Evolutionary conservation across 1,140 invertebrate genomes (phyloP).

Genomic region (Drosophila sproati): DNA sequence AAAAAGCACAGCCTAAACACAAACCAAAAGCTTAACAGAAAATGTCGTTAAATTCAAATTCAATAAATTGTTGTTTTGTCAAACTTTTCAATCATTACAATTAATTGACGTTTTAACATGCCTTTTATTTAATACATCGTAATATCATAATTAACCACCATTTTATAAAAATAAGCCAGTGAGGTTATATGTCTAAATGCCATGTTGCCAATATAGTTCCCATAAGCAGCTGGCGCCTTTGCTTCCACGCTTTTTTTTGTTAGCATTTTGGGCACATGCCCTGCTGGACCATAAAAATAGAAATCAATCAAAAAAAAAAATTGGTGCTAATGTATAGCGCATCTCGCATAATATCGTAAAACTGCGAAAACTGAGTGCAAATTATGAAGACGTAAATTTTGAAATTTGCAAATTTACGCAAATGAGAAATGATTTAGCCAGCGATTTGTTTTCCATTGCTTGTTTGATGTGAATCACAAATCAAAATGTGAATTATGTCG

Average conservation of each 20-base stretch:
- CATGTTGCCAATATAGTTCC: neutral
- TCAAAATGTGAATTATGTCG: conserved; percentile 57
- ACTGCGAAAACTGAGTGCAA: conserved; percentile 53
- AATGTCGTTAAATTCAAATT: neutral
- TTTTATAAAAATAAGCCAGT: too few relatives aligned
- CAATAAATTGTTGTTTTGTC: neutral
- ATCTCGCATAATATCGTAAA: conserved; percentile 32
- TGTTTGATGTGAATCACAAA: conserved; percentile 34
- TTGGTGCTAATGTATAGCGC: conserved; percentile 11
- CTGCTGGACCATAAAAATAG: conserved; percentile 44
- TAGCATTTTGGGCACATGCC: neutral
- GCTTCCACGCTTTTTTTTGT: neutral
- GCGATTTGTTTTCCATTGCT: conserved; percentile 54
- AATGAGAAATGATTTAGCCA: conserved; percentile 36
- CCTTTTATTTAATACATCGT: too few relatives aligned
- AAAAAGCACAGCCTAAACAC: neutral
- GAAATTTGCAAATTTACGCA: conserved; percentile 43
- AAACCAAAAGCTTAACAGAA: neutral
- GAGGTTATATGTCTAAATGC: neutral
- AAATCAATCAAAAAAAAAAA: conserved; percentile 31
- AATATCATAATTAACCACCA: too few relatives aligned
- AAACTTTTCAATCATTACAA: too few relatives aligned
- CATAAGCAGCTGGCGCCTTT: neutral
- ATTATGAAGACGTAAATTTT: conserved; percentile 64
- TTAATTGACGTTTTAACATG: too few relatives aligned